phyloP scores from a whole-genome alignment of 1,140 invertebrate genomes.

The Battus philenor region DNA sequence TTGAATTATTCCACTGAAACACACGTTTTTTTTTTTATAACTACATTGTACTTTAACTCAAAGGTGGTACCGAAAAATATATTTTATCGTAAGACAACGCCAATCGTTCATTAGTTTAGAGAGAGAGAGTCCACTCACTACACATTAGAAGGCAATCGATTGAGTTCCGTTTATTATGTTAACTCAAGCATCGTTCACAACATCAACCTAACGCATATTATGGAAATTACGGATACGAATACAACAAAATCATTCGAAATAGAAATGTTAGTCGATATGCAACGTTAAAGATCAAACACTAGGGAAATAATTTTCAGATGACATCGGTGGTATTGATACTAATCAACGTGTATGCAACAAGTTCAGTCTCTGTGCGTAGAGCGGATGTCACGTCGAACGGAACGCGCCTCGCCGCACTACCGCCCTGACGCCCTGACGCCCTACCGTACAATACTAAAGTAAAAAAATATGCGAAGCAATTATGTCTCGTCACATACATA shows the following conservation, averaged over 20 bases:
- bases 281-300: slow-evolving; percentile 66
- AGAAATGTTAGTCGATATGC: slow-evolving; percentile 74
- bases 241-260: slow-evolving; percentile 67
- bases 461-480: slow-evolving; percentile 64
- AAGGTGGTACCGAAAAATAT: slow-evolving; percentile 75
- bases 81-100: slow-evolving; percentile 65
- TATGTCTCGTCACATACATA: slow-evolving; percentile 55
- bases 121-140: slow-evolving; percentile 61
- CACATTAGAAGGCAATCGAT: slow-evolving; percentile 49
- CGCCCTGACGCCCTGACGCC: slow-evolving; percentile 1
- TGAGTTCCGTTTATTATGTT: slow-evolving; percentile 57
- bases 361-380: slow-evolving; percentile 53
- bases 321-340: slow-evolving; percentile 67
- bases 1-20: slow-evolving; percentile 62
- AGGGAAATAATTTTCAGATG: slow-evolving; percentile 54
- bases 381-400: slow-evolving; percentile 35
- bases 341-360: slow-evolving; percentile 34
- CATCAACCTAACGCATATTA: slow-evolving; percentile 58
- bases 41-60: slow-evolving; percentile 74
- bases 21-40: slow-evolving; percentile 60
- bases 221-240: slow-evolving; percentile 65
- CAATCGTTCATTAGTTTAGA: slow-evolving; percentile 61
- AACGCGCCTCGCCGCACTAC: slow-evolving; percentile 34
- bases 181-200: slow-evolving; percentile 50
- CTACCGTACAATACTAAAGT: slow-evolving; percentile 41